Evolutionary conservation across 2,888 invertebrate genomes (phyloP), one percentile per base, ranked within the genome.

Genomic region (Caprella mutica): DNA sequence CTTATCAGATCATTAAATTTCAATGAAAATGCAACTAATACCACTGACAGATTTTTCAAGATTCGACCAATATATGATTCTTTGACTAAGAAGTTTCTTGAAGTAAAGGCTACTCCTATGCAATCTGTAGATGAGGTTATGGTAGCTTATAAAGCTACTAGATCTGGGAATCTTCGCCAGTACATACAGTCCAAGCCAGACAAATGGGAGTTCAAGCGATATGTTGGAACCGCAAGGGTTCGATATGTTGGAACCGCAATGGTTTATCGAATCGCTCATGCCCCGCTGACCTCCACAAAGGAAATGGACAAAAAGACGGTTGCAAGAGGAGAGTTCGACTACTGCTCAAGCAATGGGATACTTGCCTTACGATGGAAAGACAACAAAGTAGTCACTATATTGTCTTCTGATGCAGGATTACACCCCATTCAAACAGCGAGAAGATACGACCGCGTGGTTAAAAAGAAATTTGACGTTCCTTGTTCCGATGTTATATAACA

Each of bases 51-150:
- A n/a, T 53, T 59, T 42, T 56, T 17, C 42, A 56, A 56, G 27
- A 44, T 52, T 17, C 27, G 38, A 9, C 46, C 55, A 27, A 9
- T 52, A 12, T 44, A 52, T 19, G 29, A 8, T 24, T 17, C n/a
- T 9, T 35, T 26, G 19, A 33, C 39, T 12, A 48, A 53, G 27
- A 17, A 52, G 26, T 59, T 56, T 48, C 44, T 59, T 4, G 48
- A 52, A 21, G 52, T 59, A 12, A 14, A 0, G 8, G 50, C 55
- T 5, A 55, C 58, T 21, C 44, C 30, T 26, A 19, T 26, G 5
- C 27, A 59, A 8, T 52, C 52, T 17, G 29, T 57, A n/a, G 53
- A 60, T 27, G 53, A 56, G 29, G 56, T 60, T 5, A 57, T 57
- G 53, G 53, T 60, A 19, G 56, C 39, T 4, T 59, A 52, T 33